phyloP scores from a whole-genome alignment of 2,888 invertebrate species.

The Orchesella flavescens region DNA sequence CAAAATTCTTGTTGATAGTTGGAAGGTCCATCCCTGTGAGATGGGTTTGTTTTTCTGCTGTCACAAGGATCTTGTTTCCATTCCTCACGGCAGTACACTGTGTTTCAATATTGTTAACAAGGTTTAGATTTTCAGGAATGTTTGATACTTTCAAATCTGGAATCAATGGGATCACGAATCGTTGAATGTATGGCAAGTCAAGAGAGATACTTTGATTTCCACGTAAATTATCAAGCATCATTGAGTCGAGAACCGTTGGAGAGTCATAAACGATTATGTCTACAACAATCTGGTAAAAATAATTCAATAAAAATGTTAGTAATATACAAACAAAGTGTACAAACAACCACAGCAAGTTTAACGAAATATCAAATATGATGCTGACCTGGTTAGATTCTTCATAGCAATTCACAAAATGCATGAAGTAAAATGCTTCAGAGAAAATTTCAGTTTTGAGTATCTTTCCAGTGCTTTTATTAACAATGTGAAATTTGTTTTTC shows the following conservation, averaged over 20 bases:
- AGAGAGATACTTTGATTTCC: constrained; percentile 22
- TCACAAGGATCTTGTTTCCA: constrained; percentile 73
- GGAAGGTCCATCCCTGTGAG: constrained; percentile 75
- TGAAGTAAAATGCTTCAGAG: constrained; percentile 75
- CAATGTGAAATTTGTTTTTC: constrained; percentile 74
- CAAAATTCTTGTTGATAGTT: constrained; percentile 74
- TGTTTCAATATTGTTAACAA: constrained; percentile 69
- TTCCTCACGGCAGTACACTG: constrained; percentile 74
- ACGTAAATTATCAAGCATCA: constrained; percentile 73
- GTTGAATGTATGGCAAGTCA: constrained; percentile 63
- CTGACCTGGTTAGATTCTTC: constrained; percentile 75
- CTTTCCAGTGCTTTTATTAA: constrained; percentile 74
- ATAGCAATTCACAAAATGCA: constrained; percentile 77
- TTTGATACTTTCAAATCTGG: constrained; percentile 57
- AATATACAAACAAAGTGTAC: background rate
- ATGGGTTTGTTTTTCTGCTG: constrained; percentile 70
- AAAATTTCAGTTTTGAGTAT: constrained; percentile 73
- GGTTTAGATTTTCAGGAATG: constrained; percentile 57
- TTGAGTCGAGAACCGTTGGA: constrained; percentile 73
- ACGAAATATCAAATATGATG: background rate
- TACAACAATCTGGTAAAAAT: constrained; percentile 72
- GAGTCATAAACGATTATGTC: constrained; percentile 74
- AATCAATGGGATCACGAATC: constrained; percentile 66
- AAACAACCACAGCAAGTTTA: no score
- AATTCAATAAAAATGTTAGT: constrained; percentile 8